Evolutionary conservation across 2,888 invertebrate species (phyloP).

Genomic region (Epinotia nisella): DNA sequence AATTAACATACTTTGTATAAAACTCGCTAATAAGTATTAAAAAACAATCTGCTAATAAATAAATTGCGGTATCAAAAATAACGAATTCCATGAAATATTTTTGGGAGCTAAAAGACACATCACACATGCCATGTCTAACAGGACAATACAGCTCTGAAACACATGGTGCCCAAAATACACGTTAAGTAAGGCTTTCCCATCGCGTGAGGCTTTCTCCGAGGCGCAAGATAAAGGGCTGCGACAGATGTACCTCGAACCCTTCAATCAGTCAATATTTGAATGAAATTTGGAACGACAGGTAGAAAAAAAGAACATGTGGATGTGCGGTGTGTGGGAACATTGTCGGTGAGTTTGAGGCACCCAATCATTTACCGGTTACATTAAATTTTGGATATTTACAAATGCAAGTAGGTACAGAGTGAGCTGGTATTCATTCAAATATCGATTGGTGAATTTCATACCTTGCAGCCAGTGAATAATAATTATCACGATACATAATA

Average conservation of each 20-base stretch:
- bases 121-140: conserved; percentile 55
- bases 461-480: not conserved
- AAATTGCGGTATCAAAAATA: not conserved
- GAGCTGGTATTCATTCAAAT: not conserved
- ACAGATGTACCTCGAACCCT: conserved; percentile 80
- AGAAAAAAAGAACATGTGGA: conserved; percentile 51
- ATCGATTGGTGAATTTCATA: not conserved
- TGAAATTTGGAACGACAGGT: conserved; percentile 58
- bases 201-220: conserved; percentile 69
- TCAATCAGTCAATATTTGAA: conserved; percentile 84
- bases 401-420: not conserved
- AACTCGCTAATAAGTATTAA: no score
- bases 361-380: conserved; percentile 12
- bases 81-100: conserved; percentile 19
- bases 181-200: conserved; percentile 54
- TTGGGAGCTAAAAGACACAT: conserved; percentile 49
- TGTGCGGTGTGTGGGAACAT: conserved; percentile 56
- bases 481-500: not conserved
- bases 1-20: no score
- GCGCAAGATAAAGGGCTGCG: conserved; percentile 58
- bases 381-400: not conserved
- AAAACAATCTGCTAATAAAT: not conserved
- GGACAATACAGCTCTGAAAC: conserved; percentile 60
- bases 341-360: conserved; percentile 15
- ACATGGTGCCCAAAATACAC: conserved; percentile 64